Evolutionary conservation across 2,888 invertebrate species (phyloP).

Genomic region (Nomada lathburiana): DNA sequence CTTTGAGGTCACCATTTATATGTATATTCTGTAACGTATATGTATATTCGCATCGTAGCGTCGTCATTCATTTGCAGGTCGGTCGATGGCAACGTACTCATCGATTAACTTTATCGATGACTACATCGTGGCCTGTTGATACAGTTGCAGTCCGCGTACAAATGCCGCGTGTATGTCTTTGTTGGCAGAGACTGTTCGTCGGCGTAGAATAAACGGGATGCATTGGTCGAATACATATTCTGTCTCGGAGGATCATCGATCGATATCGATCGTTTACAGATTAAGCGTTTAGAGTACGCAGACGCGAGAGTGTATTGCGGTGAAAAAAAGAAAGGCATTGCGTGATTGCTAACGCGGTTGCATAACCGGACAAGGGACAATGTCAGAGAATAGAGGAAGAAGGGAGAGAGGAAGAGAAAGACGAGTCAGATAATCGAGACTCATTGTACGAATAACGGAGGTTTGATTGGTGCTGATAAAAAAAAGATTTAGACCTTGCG

Average conservation of each 20-base stretch:
- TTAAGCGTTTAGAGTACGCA: constrained; percentile 20
- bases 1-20: neutral
- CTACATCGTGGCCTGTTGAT: constrained; percentile 33
- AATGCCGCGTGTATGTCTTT: neutral
- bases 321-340: constrained; percentile 37
- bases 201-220: constrained; percentile 15
- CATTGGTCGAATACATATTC: constrained; percentile 17
- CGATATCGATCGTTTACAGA: constrained; percentile 2
- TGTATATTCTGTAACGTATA: neutral
- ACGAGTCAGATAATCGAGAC: constrained; percentile 24
- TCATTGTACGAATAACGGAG: constrained; percentile 42
- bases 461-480: constrained; percentile 16
- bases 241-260: constrained; percentile 18
- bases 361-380: constrained; percentile 35
- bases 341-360: constrained; percentile 35
- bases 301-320: neutral
- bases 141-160: constrained; percentile 16
- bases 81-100: constrained; percentile 48
- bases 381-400: neutral
- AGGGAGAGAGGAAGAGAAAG: constrained; percentile 16
- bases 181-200: neutral
- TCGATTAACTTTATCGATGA: constrained; percentile 61
- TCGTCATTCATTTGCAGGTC: constrained; percentile 15
- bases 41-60: constrained; percentile 16
- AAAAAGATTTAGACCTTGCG: constrained; percentile 24